Evolutionary conservation across 2,797 vertebrate genomes (phyloP), one percentile per base, ranked within the genome.

Genomic region (Artibeus jamaicensis): DNA sequence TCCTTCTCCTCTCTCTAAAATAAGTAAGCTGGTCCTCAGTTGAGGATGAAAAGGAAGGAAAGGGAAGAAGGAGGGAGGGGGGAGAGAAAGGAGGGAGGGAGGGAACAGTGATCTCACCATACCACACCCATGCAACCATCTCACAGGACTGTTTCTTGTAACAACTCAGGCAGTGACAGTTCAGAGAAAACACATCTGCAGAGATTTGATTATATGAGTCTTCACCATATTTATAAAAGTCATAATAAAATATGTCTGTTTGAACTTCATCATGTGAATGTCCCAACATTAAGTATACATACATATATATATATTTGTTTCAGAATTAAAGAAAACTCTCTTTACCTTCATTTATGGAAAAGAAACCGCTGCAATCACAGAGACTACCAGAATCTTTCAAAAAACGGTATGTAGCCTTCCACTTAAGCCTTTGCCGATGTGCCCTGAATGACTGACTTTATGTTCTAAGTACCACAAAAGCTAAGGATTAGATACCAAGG

Each of bases 311-410:
- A 29, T 37, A n/a, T 97, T 96, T 97, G 1, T 98, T 98, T 96
- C 98, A 99, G 99, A 91, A 97, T 98, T 57, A 98, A 98, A 98
- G 98, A 98, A 93, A 97, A 98, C 37, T 99, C 98, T n/a, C 68
- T 99, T 67, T 99, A 99, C 67, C 97, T 98, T 67, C 97, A 86
- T 68, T 96, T 99, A 78, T 95, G 97, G 19, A 96, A 95, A 84
- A 98, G 98, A 96, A 99, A 99, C 96, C 98, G 21, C 62, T 99
- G 99, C 85, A 99, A 98, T 96, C 99, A 99, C 96, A 98, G 98
- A 77, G 98, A 99, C 94, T 98, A 99, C 85, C 98, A 99, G 97
- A 99, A 98, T 76, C 98, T 99, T 94, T 98, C 98, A 22, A 98
- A 96, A 96, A 99, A 99, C 18, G 99, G 99, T 99, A 97, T 0